A percentile compares a stretch with the other conserved stretches of the same genome.
phyloP scores from a whole-genome alignment of 2,888 invertebrate genomes.

The Limnephilus rhombicus region DNA sequence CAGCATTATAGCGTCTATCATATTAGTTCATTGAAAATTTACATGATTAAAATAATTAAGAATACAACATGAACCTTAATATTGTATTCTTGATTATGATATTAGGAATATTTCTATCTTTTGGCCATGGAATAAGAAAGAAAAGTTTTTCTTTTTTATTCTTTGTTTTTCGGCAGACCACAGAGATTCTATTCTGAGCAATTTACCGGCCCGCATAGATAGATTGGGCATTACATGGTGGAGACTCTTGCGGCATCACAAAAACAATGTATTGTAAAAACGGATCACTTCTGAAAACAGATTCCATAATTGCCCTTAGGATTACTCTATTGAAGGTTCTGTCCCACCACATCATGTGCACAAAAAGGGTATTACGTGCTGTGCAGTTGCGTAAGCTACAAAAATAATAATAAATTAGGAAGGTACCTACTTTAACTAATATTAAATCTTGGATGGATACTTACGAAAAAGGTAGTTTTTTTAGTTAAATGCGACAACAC shows the following conservation, averaged over 20 bases:
- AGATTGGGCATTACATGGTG: slow-evolving; percentile 69
- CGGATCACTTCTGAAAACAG: slow-evolving; percentile 76
- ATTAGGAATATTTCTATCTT: neutral
- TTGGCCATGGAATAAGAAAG: neutral
- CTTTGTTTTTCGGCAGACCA: neutral
- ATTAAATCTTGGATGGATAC: neutral
- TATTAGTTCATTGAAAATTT: no score
- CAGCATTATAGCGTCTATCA: no score
- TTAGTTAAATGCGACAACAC: neutral
- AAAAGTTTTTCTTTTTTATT: no score
- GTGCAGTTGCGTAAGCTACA: slow-evolving; percentile 73
- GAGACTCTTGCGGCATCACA: slow-evolving; percentile 73
- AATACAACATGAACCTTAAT: no score
- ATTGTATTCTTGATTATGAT: neutral
- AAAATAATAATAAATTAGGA: slow-evolving; percentile 36
- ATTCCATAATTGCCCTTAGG: slow-evolving; percentile 60
- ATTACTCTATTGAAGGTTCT: slow-evolving; percentile 69
- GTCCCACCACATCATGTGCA: slow-evolving; percentile 80
- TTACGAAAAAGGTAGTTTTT: neutral
- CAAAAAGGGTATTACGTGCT: slow-evolving; percentile 79
- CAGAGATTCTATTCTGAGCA: neutral
- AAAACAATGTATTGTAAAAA: slow-evolving; percentile 76
- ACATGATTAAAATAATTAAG: no score
- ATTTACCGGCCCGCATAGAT: neutral
- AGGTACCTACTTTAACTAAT: neutral